Evolutionary conservation across 2,888 invertebrate genomes (phyloP), one percentile per base, ranked within the genome.

Genomic region (Lissonota sp.): DNA sequence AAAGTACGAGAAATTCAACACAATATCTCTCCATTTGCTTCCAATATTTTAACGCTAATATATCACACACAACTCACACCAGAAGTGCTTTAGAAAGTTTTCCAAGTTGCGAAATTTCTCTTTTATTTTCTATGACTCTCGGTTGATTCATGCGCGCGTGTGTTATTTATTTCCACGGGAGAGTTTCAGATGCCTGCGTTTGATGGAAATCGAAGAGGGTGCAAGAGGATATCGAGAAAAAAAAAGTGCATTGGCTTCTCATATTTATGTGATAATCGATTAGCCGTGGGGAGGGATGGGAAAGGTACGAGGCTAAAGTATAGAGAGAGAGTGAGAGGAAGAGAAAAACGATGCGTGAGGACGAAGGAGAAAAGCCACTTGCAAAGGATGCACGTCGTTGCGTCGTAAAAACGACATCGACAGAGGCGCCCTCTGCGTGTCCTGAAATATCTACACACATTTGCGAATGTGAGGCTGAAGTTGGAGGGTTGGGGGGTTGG

Each of bases 331-430:
- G n/a, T 53, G 53, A 12, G 53, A 39, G 40, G n/a, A 46, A 44
- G 63, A 76, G 26, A 49, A 37, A 44, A 55, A 5, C 44, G 12
- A 16, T 44, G 62, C 12, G 46, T 55, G 75, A 42, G 40, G 67
- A 42, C 70, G 66, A 70, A 58, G 37, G 42, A 66, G 37, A 26
- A 26, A 26, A 26, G 26, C 26, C 26, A 26, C 26, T 26, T 26
- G 26, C 26, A 26, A n/a, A n/a, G n/a, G n/a, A n/a, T n/a, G n/a
- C n/a, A 63, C 57, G 12, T 67, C 69, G 55, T 40, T 57, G 53
- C 66, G 75, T 75, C 66, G 75, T 71, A 75, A 75, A 80, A 80
- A 75, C 66, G 80, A 74, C 74, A 51, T 40, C 58, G 58, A 76
- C 80, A 67, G 66, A 46, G 7, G 40, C 69, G 58, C n/a, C 62